Evolutionary conservation across 2,888 invertebrate genomes (phyloP).

Genomic region (Diplolepis rosae): DNA sequence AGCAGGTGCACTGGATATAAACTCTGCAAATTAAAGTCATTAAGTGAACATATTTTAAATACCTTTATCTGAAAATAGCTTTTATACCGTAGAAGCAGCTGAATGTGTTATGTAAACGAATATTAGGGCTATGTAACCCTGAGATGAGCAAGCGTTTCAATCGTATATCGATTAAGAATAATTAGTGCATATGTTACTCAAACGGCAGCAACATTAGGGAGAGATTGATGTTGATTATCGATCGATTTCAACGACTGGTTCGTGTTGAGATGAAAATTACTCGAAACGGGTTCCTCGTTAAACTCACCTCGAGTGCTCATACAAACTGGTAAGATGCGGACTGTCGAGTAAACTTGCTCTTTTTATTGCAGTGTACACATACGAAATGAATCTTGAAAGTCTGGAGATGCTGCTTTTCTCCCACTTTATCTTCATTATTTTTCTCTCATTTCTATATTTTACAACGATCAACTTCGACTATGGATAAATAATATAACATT

Average conservation of each 20-base stretch:
- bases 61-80: background rate
- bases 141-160: background rate
- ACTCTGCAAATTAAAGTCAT: background rate
- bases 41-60: background rate
- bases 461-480: background rate
- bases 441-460: conserved; percentile 22
- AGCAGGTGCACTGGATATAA: background rate
- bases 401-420: conserved; percentile 47
- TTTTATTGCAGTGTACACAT: conserved; percentile 20
- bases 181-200: conserved; percentile 11
- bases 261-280: conserved; percentile 30
- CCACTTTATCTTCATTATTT: conserved; percentile 30
- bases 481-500: background rate
- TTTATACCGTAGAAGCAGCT: background rate
- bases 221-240: conserved; percentile 25
- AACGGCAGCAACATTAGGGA: conserved; percentile 14
- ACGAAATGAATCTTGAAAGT: conserved; percentile 19
- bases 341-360: conserved; percentile 19
- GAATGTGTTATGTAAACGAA: background rate
- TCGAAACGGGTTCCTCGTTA: conserved; percentile 28
- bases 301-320: conserved; percentile 27
- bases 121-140: background rate
- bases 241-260: conserved; percentile 26
- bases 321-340: conserved; percentile 29
- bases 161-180: conserved; percentile 5